Evolutionary conservation across 2,113 vertebrate species (phyloP), one percentile per base, ranked within the genome.

Genomic region (Ptyas mucosa): DNA sequence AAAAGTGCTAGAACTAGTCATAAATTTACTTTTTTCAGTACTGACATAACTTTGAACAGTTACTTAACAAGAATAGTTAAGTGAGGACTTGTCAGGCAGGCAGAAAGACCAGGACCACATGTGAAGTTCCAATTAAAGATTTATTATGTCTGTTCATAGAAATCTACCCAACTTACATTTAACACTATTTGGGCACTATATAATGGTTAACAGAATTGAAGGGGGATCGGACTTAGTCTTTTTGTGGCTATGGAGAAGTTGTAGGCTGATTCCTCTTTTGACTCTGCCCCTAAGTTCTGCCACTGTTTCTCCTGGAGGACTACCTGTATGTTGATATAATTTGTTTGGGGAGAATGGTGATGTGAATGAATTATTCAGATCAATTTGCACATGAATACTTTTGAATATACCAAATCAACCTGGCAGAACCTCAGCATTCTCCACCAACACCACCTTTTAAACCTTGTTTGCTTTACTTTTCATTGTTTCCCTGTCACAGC

Each of bases 401-500:
- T 39, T 34, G 85, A 61, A 91, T 61, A 34, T 26, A 87, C 55
- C 29, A 52, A n/a, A 92, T 57, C 51, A 21, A 54, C 11, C 24
- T 23, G 46, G 8, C 15, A 92, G 24, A 55, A 54, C 29, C 24
- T 57, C 8, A 20, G 58, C 34, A 81, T 8, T 39, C 15, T 39
- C n/a, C 69, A 81, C 34, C 69, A 81, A 81, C n/a, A 34, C 54
- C 0, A 90, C 53, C 49, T 88, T 94, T 96, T 54, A 91, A 92
- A 94, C 58, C 43, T 90, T 61, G 85, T 94, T 93, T 2, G 10
- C 69, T 96, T 92, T 89, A 12, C 29, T 49, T 91, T 93, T 91
- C 85, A 89, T 97, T 97, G 95, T 96, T 97, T 55, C 75, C 93
- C 92, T 96, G 91, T 96, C 93, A 95, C 10, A 23, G 75, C n/a